Percentiles rank a stretch among this genome's conserved stretches.
These are phyloP conservation scores for Drosophila chauvacae DNA, from an alignment of 1,140 invertebrate genomes.

Conservation along the genomic window DNA sequence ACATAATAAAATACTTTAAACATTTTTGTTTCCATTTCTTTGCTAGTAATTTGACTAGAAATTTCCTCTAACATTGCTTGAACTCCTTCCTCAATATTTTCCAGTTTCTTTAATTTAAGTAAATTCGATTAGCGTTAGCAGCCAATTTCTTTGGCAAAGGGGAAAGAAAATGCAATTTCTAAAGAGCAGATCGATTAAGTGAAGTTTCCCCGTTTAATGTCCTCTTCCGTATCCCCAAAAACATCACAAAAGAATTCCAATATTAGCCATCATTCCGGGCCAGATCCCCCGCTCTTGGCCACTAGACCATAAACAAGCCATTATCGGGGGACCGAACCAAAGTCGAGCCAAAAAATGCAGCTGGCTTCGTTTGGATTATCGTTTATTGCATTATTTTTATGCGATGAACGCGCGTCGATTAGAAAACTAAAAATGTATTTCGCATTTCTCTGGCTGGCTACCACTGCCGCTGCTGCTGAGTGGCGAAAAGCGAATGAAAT, in stretches of 20 bases:
- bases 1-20: no score
- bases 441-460: conserved; percentile 35
- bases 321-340: conserved; percentile 62
- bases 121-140: neutral
- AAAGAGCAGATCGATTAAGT: conserved; percentile 16
- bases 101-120: neutral
- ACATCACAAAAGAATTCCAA: conserved; percentile 13
- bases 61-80: no score
- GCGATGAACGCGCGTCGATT: conserved; percentile 83
- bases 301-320: conserved; percentile 60
- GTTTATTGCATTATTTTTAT: conserved; percentile 83
- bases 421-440: conserved; percentile 83
- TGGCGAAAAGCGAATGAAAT: conserved; percentile 69
- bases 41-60: no score
- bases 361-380: conserved; percentile 69
- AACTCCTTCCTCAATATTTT: neutral
- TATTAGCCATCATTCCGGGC: conserved; percentile 25
- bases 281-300: conserved; percentile 2
- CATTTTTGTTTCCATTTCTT: no score
- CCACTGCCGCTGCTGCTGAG: conserved; percentile 26
- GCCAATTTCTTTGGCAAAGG: neutral
- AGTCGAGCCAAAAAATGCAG: conserved; percentile 64
- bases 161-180: conserved; percentile 3
- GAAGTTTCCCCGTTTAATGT: neutral
- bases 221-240: neutral